Evolutionary conservation across 2,888 invertebrate species (phyloP), one percentile per base, ranked within the genome.

Genomic region (Anarsia innoxiella): DNA sequence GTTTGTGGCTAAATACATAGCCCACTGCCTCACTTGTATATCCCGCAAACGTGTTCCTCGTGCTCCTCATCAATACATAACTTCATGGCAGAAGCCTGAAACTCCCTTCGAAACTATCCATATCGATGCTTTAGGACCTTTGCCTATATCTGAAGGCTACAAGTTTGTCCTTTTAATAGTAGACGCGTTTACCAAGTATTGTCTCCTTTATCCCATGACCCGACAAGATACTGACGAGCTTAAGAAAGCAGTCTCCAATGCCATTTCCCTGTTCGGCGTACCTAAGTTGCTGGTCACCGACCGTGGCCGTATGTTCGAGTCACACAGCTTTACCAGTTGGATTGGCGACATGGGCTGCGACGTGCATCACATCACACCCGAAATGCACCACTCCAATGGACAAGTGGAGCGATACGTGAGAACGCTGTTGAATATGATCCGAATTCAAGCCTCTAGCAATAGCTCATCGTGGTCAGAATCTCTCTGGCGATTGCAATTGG

Each of bases 331-430:
- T 34, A 23, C 11, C 11, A 19, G 6, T 4, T 36, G 36, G 36
- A 11, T 40, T 5, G 10, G 11, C 5, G 37, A 42, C 9, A 5
- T 39, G 10, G 45, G 44, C 9, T 35, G 36, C 30, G 29, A 40
- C 2, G 12, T 44, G 9, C 44, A 46, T 31, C 38, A 36, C 11
- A 34, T 44, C 10, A 44, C 41, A 0, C 38, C 45, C 2, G 39
- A 41, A 23, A 43, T 46, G 45, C 44, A 49, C 23, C 34, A 43
- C 3, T 6, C 38, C 2, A 46, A 49, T 29, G 44, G 46, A 0
- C 45, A 44, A 25, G 48, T 30, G 0, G 45, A 45, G 26, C 12
- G 45, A 4, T 46, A 45, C 31, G 11, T 34, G 0, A 14, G 42
- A 11, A 48, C 42, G 0, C 14, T 46, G 1, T 23, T 48, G 1